Conservation (phyloP, 53 echinoderm and acorn worm genomes). For the Antedon mediterranea region DNA sequence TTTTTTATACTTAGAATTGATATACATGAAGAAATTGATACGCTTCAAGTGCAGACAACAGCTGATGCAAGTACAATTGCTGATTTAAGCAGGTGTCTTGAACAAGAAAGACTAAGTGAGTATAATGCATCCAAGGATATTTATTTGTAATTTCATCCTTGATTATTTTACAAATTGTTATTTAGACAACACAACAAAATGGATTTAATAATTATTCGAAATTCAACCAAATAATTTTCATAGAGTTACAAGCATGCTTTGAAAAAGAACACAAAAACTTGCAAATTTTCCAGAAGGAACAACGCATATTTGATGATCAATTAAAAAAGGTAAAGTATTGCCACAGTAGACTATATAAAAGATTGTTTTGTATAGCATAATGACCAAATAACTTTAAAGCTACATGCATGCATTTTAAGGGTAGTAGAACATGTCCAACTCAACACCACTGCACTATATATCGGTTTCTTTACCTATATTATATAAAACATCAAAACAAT, state of each 20-base stretch:
- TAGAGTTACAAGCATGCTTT: not conserved
- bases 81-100: slow-evolving; percentile 59
- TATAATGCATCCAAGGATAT: not conserved
- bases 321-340: not conserved
- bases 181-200: too few relatives aligned
- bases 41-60: slow-evolving; percentile 61
- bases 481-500: too few relatives aligned
- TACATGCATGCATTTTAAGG: too few relatives aligned
- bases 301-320: not conserved
- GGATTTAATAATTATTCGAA: not conserved
- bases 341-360: not conserved
- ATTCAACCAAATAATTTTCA: not conserved
- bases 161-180: too few relatives aligned
- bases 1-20: slow-evolving; percentile 45
- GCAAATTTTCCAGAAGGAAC: not conserved
- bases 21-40: slow-evolving; percentile 87
- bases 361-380: not conserved
- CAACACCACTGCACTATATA: too few relatives aligned
- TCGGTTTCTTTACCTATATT: too few relatives aligned
- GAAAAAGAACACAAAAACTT: not conserved
- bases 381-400: too few relatives aligned
- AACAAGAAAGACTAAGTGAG: slow-evolving; percentile 70
- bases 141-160: not conserved
- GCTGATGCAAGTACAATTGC: slow-evolving; percentile 72
- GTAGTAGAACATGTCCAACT: too few relatives aligned